Conservation (phyloP, 2,888 invertebrate genomes). For the Coelogynopora nodosa region DNA sequence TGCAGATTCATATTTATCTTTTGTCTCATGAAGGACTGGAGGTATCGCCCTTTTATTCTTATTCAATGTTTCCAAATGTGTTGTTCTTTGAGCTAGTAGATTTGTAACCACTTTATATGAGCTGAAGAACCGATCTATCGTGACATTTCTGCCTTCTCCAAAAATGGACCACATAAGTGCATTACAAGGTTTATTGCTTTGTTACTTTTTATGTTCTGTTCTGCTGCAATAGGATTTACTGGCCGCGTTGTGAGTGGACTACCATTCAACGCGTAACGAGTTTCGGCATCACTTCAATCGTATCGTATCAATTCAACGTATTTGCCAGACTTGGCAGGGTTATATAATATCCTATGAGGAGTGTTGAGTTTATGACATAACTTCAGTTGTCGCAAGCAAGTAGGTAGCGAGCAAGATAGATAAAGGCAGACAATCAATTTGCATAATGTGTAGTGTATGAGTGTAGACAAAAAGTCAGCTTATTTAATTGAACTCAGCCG, state of each 20-base stretch:
- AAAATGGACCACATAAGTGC: conserved; percentile 22
- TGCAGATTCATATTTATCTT: conserved; percentile 27
- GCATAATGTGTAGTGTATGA: not conserved
- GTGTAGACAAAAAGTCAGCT: conserved; percentile 18
- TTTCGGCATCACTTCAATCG: conserved; percentile 16
- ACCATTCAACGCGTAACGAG: conserved; percentile 25
- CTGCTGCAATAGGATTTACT: conserved; percentile 1
- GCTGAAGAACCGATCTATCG: conserved; percentile 27
- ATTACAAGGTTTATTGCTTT: conserved; percentile 29
- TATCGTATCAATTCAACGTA: conserved; percentile 14
- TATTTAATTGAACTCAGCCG: conserved; percentile 1
- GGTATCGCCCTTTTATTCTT: conserved; percentile 36
- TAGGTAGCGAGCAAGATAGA: not conserved
- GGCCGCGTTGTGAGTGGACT: conserved; percentile 25
- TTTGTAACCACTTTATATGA: not conserved
- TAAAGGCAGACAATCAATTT: not conserved
- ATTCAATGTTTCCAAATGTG: conserved; percentile 1
- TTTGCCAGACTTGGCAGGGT: conserved; percentile 12
- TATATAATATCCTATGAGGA: not conserved
- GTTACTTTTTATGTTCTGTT: not conserved
- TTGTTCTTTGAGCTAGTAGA: conserved; percentile 29
- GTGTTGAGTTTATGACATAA: too few relatives aligned
- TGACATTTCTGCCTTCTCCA: conserved; percentile 34
- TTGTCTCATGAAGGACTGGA: conserved; percentile 25
- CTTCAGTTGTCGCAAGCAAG: not conserved